A percentile compares a stretch with the other conserved stretches of the same genome.
These are phyloP conservation scores for Plotosus lineatus DNA, from an alignment of 2,113 vertebrate genomes.

Conservation along the genomic window DNA sequence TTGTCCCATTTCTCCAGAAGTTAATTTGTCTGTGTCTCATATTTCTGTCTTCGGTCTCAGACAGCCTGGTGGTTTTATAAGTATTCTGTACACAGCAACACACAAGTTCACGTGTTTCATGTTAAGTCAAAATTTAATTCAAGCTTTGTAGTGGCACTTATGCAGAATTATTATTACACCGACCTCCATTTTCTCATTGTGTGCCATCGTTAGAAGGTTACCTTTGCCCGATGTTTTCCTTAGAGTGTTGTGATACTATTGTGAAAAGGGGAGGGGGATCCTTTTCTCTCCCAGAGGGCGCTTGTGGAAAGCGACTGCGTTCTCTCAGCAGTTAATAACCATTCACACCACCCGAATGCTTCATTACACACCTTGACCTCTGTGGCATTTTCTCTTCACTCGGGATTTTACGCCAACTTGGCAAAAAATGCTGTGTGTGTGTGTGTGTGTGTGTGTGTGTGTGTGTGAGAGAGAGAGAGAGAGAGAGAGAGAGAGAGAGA, in stretches of 20 bases:
- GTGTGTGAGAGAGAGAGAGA: conserved; percentile 11
- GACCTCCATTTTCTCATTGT: conserved; percentile 32
- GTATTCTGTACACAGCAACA: background rate
- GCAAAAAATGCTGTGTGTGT: conserved; percentile 30
- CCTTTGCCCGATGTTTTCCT: conserved; percentile 39
- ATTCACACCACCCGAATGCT: conserved; percentile 60
- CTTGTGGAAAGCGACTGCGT: conserved; percentile 41
- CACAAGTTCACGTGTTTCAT: background rate
- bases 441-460: background rate
- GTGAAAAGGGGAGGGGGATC: background rate
- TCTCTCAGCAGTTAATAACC: conserved; percentile 60
- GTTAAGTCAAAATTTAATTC: no score
- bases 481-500: conserved; percentile 15
- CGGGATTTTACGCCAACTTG: conserved; percentile 57
- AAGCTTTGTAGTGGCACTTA: background rate
- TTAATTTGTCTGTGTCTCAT: background rate
- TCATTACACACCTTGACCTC: conserved; percentile 61
- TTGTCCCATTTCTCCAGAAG: background rate
- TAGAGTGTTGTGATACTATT: conserved; percentile 19
- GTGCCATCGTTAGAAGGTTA: conserved; percentile 11
- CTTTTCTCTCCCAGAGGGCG: conserved; percentile 35
- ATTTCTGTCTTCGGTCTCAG: background rate
- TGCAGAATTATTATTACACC: conserved; percentile 24
- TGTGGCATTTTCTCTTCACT: conserved; percentile 60
- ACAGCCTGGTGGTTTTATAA: background rate